Base-by-base conservation (phyloP, 2,888 invertebrate species). In the Ophion obscuratus region DNA sequence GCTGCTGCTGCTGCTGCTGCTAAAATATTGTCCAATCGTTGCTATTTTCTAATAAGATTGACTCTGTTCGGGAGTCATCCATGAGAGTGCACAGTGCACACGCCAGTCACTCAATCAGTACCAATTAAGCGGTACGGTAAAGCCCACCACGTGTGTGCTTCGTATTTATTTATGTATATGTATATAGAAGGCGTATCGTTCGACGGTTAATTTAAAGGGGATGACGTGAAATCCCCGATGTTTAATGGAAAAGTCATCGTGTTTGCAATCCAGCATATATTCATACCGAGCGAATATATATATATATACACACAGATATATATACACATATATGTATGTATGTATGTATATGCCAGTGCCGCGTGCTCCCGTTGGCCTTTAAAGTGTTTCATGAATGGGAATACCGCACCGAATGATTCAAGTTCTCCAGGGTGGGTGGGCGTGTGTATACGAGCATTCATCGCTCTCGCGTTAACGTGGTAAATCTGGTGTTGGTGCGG, bases 11-110 rank as follows among this genome's bases (percentile, higher is more conserved):
- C n/a, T n/a, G n/a, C 31, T 0, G 57, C 57, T 57, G 57, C n/a
- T 20, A 87, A 92, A 91, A 90, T 91, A 87, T 92, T 91, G 90
- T 89, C 92, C 89, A 59, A 66, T 67, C 76, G 64, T 11, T 24
- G 14, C 7, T 17, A 62, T 57, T 59, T 53, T n/a, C 79, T 88
- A 90, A 91, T 90, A 90, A 90, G 89, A 91, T 91, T 83, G 79
- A 70, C 81, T 81, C 68, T 61, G 40, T 53, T 75, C 27, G 67
- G 40, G 68, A 74, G 36, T 82, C 53, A 64, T 27, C 78, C 20
- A 61, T 7, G 10, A 20, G 44, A 31, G 36, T 53, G 53, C 6
- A 31, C 2, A 44, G 14, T 40, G 40, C 62, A 31, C 62, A 68
- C 31, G 66, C 70, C 67, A 61, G 75, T 80, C 53, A 80, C 44